A percentile compares a stretch with the other conserved stretches of the same genome.
These are phyloP conservation scores for Apamea anceps DNA, from an alignment of 2,888 invertebrate genomes.

Conservation along the genomic window DNA sequence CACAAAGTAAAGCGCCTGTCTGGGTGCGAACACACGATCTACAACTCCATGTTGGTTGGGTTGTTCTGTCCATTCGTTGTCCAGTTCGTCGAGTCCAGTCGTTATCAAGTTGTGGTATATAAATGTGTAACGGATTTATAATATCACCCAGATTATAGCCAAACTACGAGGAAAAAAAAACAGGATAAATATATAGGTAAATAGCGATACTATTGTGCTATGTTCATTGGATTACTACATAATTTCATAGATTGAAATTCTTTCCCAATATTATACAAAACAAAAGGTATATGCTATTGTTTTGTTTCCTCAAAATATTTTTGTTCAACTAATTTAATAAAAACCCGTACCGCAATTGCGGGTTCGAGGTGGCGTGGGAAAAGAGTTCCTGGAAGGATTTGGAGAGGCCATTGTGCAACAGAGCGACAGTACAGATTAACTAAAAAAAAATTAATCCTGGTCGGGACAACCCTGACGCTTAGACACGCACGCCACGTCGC, in stretches of 20 bases:
- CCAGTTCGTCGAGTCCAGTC: background rate
- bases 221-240: background rate
- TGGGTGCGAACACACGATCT: too few species aligned
- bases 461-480: slow-evolving; percentile 48
- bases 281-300: too few species aligned
- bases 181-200: background rate
- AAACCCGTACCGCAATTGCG: too few species aligned
- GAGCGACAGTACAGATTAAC: too few species aligned
- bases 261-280: background rate
- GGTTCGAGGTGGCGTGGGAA: too few species aligned
- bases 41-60: too few species aligned
- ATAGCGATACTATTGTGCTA: background rate
- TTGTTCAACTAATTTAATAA: too few species aligned
- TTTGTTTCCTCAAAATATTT: background rate
- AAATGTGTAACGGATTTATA: background rate
- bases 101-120: background rate
- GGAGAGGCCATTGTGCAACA: too few species aligned
- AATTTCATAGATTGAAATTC: background rate
- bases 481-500: slow-evolving; percentile 77
- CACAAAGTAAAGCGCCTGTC: too few species aligned
- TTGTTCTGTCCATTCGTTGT: background rate
- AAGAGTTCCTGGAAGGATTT: too few species aligned
- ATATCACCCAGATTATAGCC: too few species aligned
- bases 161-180: background rate
- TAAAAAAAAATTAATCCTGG: too few species aligned